Evolutionary conservation across 2,888 invertebrate species (phyloP), one percentile per base, ranked within the genome.

Genomic region (Bellardia bayeri): DNA sequence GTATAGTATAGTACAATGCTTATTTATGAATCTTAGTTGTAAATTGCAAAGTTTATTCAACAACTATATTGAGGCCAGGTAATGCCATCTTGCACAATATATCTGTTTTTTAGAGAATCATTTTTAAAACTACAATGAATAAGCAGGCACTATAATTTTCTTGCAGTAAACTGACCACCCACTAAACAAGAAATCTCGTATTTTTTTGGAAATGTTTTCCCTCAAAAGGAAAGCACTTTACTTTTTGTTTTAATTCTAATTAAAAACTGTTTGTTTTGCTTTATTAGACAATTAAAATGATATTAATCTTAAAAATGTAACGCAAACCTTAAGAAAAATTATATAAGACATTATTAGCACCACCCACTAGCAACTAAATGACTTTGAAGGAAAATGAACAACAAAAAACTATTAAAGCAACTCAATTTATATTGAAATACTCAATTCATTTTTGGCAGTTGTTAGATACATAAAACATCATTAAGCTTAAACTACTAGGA

Each of bases 351-450:
- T 78, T 68, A 82, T 87, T 84, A 85, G 33, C 85, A 54, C 82
- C 87, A 87, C 87, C 87, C 87, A 87, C 87, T 82, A 85, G 64
- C 69, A 79, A 79, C 56, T 63, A 69, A 82, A 82, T 63, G 30
- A 82, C 56, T 40, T 81, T 49, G 13, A 61, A 51, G 2, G 49
- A 78, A 45, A 45, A 76, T 11, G 45, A 4, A 8, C 33, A 72
- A 56, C 2, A 40, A 33, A 56, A 33, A 49, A 66, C 40, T 16
- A 42, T 14, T 23, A 42, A 69, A 84, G 87, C 72, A 85, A 85
- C 82, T 85, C 66, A 82, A 85, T 88, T 87, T 85, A 69, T 51
- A 51, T 68, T 56, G 74, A 64, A 79, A 71, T 71, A 61, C 30
- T 54, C 30, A 45, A 23, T 61, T 69, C 2, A n/a, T 54, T 37